Percentiles rank a stretch among this genome's conserved stretches.
Conservation (phyloP, 2,113 vertebrate genomes). For the Aramus guarauna region DNA sequence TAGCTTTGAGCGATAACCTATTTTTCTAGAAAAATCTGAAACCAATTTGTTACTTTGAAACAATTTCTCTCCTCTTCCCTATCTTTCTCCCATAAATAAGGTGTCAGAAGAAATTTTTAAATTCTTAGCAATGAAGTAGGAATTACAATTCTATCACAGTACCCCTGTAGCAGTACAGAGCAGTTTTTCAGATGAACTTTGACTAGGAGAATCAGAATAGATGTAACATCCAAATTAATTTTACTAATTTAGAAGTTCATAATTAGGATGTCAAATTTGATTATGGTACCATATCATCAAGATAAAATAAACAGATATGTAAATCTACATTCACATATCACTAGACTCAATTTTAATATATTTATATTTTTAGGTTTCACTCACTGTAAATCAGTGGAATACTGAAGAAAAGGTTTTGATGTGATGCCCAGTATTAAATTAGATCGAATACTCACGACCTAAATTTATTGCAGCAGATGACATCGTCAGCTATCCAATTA, state of each 20-base stretch:
- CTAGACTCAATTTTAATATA: neutral
- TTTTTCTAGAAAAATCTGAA: neutral
- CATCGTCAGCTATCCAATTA: slow-evolving; percentile 46
- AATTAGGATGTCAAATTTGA: neutral
- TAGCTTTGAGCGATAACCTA: neutral
- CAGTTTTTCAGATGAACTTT: neutral
- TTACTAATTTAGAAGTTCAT: neutral
- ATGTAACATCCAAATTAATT: neutral
- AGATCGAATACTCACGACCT: slow-evolving; percentile 25
- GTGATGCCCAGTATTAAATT: slow-evolving; percentile 47
- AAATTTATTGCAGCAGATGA: slow-evolving; percentile 61
- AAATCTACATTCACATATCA: neutral
- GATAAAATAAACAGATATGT: neutral
- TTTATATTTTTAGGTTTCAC: slow-evolving; percentile 25
- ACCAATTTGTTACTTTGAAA: neutral
- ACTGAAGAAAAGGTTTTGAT: slow-evolving; percentile 37
- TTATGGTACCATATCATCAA: neutral
- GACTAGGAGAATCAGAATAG: neutral
- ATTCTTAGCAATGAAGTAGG: neutral
- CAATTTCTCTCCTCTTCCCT: neutral
- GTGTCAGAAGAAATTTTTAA: neutral
- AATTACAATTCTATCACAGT: neutral
- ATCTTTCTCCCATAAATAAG: neutral
- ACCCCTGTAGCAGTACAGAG: neutral
- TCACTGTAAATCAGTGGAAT: slow-evolving; percentile 3